These are phyloP conservation scores for Rhizomys pruinosus DNA, from an alignment of 2,113 vertebrate species.

Conservation along the genomic window DNA sequence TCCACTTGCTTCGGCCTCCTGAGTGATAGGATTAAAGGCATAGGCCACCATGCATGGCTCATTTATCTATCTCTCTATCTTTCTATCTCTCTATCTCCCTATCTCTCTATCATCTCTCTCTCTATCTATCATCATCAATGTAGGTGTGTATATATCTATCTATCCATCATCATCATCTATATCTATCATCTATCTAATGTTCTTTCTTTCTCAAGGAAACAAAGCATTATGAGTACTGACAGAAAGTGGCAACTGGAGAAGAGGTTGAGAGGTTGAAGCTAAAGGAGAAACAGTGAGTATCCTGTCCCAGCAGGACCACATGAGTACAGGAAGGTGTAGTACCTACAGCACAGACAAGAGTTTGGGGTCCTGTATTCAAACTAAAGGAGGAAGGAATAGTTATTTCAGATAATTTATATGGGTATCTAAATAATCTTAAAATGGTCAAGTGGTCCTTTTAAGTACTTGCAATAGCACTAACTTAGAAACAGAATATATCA, in stretches of 20 bases:
- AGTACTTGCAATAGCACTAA: neutral
- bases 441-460: neutral
- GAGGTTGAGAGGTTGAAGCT: neutral
- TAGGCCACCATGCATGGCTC: neutral
- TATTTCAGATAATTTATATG: conserved; percentile 21
- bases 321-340: neutral
- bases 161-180: neutral
- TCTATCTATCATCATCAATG: neutral
- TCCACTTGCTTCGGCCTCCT: too few species aligned
- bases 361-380: neutral
- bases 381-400: neutral
- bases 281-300: neutral
- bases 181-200: too few species aligned
- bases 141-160: neutral
- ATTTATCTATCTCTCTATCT: neutral
- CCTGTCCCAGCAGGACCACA: rapidly evolving
- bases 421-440: neutral
- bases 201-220: neutral
- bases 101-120: neutral
- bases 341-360: neutral
- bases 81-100: neutral
- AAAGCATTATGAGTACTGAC: neutral
- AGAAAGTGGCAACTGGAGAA: neutral
- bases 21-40: too few species aligned
- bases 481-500: neutral